These are phyloP conservation scores for Trisateles emortualis DNA, from an alignment of 2,888 invertebrate genomes.

Conservation along the genomic window DNA sequence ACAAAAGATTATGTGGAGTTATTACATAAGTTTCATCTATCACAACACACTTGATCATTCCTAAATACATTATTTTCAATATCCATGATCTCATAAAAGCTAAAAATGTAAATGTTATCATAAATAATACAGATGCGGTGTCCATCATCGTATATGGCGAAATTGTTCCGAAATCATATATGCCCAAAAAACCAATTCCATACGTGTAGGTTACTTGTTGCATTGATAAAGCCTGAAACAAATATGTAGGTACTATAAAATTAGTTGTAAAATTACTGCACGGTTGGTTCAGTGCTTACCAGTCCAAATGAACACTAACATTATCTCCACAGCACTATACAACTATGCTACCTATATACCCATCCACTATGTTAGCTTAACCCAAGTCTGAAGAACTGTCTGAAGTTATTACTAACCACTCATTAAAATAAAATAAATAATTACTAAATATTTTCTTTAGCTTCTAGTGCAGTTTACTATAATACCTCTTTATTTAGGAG, in stretches of 20 bases:
- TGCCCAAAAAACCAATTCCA: slow-evolving; percentile 69
- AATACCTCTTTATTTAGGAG: too few relatives aligned
- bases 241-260: slow-evolving; percentile 13
- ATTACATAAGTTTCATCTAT: slow-evolving; percentile 39
- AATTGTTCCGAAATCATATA: slow-evolving; percentile 67
- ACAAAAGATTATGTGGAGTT: slow-evolving; percentile 61
- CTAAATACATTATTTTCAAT: slow-evolving; percentile 56
- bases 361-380: too few relatives aligned
- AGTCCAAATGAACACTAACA: too few relatives aligned
- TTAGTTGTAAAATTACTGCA: too few relatives aligned
- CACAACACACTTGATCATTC: slow-evolving; percentile 56
- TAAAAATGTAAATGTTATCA: slow-evolving; percentile 55
- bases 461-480: too few relatives aligned
- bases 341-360: too few relatives aligned
- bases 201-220: slow-evolving; percentile 57
- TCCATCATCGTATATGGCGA: slow-evolving; percentile 71
- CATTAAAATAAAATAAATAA: too few relatives aligned
- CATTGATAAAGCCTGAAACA: slow-evolving; percentile 62
- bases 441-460: too few relatives aligned
- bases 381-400: too few relatives aligned
- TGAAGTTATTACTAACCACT: too few relatives aligned
- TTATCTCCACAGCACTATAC: too few relatives aligned
- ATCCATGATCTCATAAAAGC: slow-evolving; percentile 66
- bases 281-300: too few relatives aligned
- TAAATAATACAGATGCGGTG: slow-evolving; percentile 67